These are phyloP conservation scores for Tolmerus cingulatus DNA, from an alignment of 2,888 invertebrate genomes.

Conservation along the genomic window DNA sequence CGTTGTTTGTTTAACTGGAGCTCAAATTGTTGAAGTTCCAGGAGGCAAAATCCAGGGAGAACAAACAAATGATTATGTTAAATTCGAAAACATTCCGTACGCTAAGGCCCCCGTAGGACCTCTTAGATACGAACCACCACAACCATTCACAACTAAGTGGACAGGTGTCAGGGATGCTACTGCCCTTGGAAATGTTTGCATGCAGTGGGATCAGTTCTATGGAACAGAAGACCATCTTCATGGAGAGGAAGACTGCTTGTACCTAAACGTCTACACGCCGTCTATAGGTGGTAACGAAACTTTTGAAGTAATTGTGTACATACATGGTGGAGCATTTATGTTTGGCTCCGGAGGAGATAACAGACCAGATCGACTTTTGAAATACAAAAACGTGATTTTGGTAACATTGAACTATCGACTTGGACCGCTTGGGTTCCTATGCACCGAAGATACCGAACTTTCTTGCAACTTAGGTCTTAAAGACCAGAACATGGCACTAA, in stretches of 20 bases:
- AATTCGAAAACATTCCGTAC: slow-evolving; percentile 74
- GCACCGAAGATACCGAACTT: slow-evolving; percentile 73
- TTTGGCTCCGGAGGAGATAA: slow-evolving; percentile 68
- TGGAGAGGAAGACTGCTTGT: slow-evolving; percentile 75
- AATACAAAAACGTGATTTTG: slow-evolving; percentile 68
- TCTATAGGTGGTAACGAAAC: slow-evolving; percentile 58
- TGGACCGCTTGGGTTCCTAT: slow-evolving; percentile 78
- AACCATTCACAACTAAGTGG: slow-evolving; percentile 53
- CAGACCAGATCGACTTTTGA: slow-evolving; percentile 70
- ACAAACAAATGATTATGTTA: slow-evolving; percentile 63
- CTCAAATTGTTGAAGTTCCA: slow-evolving; percentile 51
- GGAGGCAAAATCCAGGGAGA: slow-evolving; percentile 56
- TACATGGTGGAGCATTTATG: slow-evolving; percentile 78
- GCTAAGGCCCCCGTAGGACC: slow-evolving; percentile 72
- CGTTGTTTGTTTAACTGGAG: not conserved
- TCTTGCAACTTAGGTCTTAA: slow-evolving; percentile 79
- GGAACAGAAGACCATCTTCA: slow-evolving; percentile 49
- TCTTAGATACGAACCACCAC: slow-evolving; percentile 66
- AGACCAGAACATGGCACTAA: slow-evolving; percentile 75
- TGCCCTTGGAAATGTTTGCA: slow-evolving; percentile 67
- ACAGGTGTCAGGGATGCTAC: slow-evolving; percentile 65
- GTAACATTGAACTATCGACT: slow-evolving; percentile 76
- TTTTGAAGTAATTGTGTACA: slow-evolving; percentile 71
- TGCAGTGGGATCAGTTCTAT: slow-evolving; percentile 69
- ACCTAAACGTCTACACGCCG: slow-evolving; percentile 71